phyloP scores from a whole-genome alignment of 2,888 invertebrate species.

The Laothoe populi region DNA sequence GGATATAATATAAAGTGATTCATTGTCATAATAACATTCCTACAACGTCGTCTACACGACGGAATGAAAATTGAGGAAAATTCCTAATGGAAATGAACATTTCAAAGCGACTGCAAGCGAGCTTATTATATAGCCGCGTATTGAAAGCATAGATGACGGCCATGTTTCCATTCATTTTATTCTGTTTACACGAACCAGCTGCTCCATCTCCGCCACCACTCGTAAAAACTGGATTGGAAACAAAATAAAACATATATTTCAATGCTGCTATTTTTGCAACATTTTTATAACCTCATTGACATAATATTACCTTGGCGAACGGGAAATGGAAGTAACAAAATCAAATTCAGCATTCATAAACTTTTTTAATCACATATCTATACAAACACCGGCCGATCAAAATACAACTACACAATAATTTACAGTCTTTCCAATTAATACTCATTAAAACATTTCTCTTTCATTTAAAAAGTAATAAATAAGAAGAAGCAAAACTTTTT shows the following conservation, averaged over 20 bases:
- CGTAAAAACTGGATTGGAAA: conserved; percentile 76
- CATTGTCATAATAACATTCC: conserved; percentile 29
- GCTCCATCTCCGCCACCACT: conserved; percentile 63
- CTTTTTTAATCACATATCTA: conserved; percentile 80
- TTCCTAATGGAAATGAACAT: conserved; percentile 52
- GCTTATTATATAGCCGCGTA: conserved; percentile 55
- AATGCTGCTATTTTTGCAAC: conserved; percentile 50
- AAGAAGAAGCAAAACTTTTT: conserved; percentile 76
- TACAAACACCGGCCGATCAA: conserved; percentile 81
- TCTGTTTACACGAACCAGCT: conserved; percentile 75
- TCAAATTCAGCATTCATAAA: conserved; percentile 67
- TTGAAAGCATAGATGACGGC: conserved; percentile 58
- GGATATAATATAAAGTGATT: conserved; percentile 30
- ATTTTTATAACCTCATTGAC: conserved; percentile 52
- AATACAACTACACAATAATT: conserved; percentile 81
- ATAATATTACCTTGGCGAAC: conserved; percentile 36
- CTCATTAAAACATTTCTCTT: conserved; percentile 67
- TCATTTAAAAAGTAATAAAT: conserved; percentile 75
- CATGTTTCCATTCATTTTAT: conserved; percentile 67
- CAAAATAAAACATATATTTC: conserved; percentile 68
- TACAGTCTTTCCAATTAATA: conserved; percentile 84
- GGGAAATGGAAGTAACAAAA: conserved; percentile 44
- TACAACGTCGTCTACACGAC: conserved; percentile 35
- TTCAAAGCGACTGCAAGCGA: conserved; percentile 54
- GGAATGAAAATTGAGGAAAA: conserved; percentile 50